phyloP scores from a whole-genome alignment of 2,888 invertebrate species.

The Callosobruchus maculatus region DNA sequence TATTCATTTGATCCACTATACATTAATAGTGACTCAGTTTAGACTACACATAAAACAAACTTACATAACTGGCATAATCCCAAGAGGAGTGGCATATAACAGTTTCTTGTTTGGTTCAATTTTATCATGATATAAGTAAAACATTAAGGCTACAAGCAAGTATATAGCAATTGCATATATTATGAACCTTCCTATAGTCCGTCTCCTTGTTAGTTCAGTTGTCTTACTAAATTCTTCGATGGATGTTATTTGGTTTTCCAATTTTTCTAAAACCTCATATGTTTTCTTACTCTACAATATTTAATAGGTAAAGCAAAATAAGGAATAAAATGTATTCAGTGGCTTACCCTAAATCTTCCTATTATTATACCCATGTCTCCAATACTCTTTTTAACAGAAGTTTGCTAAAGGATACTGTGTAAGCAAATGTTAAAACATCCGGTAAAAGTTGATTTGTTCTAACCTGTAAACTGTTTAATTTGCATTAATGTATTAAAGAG shows the following conservation, averaged over 20 bases:
- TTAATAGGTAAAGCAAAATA: not conserved
- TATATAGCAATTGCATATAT: slow-evolving; percentile 64
- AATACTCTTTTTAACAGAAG: not conserved
- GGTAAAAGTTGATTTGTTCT: not conserved
- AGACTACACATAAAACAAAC: slow-evolving; percentile 42
- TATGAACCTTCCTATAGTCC: slow-evolving; percentile 71
- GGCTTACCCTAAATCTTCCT: slow-evolving; percentile 66
- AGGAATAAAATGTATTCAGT: not conserved
- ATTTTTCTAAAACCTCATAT: slow-evolving; percentile 60
- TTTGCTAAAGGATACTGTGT: not conserved
- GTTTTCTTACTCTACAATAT: slow-evolving; percentile 54
- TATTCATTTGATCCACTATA: no score
- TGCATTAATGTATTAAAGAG: not conserved
- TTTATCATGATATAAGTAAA: slow-evolving; percentile 79
- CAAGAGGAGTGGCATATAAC: slow-evolving; percentile 72
- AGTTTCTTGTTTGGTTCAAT: slow-evolving; percentile 70
- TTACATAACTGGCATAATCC: slow-evolving; percentile 82
- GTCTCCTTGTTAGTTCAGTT: slow-evolving; percentile 78
- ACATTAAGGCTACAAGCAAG: slow-evolving; percentile 66
- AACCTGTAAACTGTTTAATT: not conserved
- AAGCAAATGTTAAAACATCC: not conserved
- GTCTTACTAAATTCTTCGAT: slow-evolving; percentile 77
- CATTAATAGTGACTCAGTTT: no score
- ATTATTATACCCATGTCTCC: slow-evolving; percentile 61
- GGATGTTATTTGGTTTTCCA: slow-evolving; percentile 75